Evolutionary conservation across 2,888 invertebrate genomes (phyloP), one percentile per base, ranked within the genome.

Genomic region (Operophtera brumata): DNA sequence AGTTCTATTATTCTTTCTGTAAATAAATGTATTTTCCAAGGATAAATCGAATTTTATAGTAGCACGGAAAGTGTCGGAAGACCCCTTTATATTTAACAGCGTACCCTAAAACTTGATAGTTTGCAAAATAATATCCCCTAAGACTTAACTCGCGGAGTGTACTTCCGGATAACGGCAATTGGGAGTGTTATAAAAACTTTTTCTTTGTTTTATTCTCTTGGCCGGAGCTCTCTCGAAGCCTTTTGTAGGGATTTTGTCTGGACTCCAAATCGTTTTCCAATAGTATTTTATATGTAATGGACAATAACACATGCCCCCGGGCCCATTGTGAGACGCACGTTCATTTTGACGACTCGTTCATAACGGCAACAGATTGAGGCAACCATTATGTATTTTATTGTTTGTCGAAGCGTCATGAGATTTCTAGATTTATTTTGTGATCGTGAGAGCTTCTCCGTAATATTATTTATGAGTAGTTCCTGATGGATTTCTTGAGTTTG

Each of bases 211-310:
- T 79, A 82, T 75, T 67, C 72, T 65, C 58, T 65, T 66, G 64
- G 64, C 62, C 62, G 60, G 54, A n/a, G 72, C 62, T 20, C 67
- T 61, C 61, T 69, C 60, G 25, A 49, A 60, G 59, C 60, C 62
- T 66, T 69, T 70, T 71, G 70, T 66, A 66, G 64, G 67, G 71
- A 68, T 68, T 63, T 55, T 75, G 77, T 78, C 80, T 77, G 78
- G 79, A 75, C 73, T 71, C 69, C 71, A 78, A 86, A 87, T 86
- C 82, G 87, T 86, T 86, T 86, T 85, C 86, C 85, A 71, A 86
- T 86, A 86, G 73, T 77, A 79, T 80, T 84, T 78, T 81, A 78
- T 82, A 75, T 78, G 80, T 83, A 82, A 84, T 80, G 81, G 82
- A 82, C 78, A 83, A 82, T 84, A 82, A 84, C 82, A 80, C 76